Base-by-base conservation (phyloP, 1,140 invertebrate genomes). In the Sitodiplosis mosellana region DNA sequence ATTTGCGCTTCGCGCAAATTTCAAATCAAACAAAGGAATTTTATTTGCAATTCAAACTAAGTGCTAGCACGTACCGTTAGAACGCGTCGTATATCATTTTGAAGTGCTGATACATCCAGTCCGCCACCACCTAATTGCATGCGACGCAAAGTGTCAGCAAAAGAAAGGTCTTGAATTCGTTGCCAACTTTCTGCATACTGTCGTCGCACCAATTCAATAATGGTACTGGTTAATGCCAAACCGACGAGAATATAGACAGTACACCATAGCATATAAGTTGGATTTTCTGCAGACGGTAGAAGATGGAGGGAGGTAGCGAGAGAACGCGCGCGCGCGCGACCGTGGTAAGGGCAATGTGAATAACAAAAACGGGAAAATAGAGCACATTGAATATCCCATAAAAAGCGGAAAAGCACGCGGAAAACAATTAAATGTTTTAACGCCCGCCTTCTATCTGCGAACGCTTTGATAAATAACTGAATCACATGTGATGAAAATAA, bases 231-330 rank as follows among this genome's bases (percentile, higher is more conserved):
- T 40, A 97, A 63, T 2, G 91, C 89, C 61, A 97, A 69, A 4
- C 93, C 93, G 48, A 96, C 80, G 47, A 96, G 70, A 53, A 96
- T 87, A 67, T 95, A 97, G 49, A 93, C 57, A 0, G 88, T 91
- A 61, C 87, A 92, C 1, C 87, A 66, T 47, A 94, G 66, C 78
- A 92, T 87, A 62, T 90, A 91, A 53, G 82, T 81, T 21, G 83
- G 83, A 56, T 81, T 77, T 55, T 84, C 83, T 90, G 63, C 12
- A 43, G n/a, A 10, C n/a, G n/a, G 10, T 21, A n/a, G n/a, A 48
- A 19, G 22, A 17, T 48, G 33, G 17, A 27, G 18, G 40, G 22
- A 17, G 19, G n/a, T 44, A n/a, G n/a, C n/a, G n/a, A n/a, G n/a
- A n/a, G n/a, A n/a, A n/a, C n/a, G n/a, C n/a, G n/a, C n/a, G n/a